These are phyloP conservation scores for Anthrax anthrax DNA, from an alignment of 2,888 invertebrate species.

Conservation along the genomic window DNA sequence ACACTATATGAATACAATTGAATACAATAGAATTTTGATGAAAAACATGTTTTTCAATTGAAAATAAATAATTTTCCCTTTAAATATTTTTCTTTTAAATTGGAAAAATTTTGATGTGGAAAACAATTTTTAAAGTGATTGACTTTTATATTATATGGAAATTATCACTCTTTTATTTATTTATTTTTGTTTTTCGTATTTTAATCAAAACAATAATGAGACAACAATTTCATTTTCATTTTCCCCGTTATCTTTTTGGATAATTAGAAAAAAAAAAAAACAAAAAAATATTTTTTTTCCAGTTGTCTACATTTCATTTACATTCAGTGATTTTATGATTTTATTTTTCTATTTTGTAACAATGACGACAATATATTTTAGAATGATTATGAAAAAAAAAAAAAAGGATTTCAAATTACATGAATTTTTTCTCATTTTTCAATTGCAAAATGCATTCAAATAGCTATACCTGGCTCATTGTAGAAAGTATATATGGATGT, in stretches of 20 bases:
- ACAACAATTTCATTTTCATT: neutral
- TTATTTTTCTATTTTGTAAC: neutral
- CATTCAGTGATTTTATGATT: no score
- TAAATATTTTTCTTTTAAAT: no score
- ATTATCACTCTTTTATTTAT: neutral
- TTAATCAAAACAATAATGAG: no score
- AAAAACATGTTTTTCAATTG: no score
- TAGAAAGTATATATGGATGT: neutral
- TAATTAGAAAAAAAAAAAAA: slow-evolving; percentile 7
- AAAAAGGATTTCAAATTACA: neutral
- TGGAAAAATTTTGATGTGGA: no score
- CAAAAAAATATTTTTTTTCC: slow-evolving; percentile 3
- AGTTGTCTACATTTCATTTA: slow-evolving; percentile 10
- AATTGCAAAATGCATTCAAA: neutral
- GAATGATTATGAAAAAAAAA: no score
- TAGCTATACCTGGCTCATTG: neutral
- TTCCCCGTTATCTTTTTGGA: neutral
- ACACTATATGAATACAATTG: no score
- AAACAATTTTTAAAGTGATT: neutral
- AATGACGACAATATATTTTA: neutral
- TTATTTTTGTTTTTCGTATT: neutral
- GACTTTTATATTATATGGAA: neutral
- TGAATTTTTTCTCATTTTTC: neutral
- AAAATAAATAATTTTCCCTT: no score
- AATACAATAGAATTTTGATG: no score